Base-by-base conservation (phyloP, 1,140 invertebrate species). In the Diorhabda carinulata region DNA sequence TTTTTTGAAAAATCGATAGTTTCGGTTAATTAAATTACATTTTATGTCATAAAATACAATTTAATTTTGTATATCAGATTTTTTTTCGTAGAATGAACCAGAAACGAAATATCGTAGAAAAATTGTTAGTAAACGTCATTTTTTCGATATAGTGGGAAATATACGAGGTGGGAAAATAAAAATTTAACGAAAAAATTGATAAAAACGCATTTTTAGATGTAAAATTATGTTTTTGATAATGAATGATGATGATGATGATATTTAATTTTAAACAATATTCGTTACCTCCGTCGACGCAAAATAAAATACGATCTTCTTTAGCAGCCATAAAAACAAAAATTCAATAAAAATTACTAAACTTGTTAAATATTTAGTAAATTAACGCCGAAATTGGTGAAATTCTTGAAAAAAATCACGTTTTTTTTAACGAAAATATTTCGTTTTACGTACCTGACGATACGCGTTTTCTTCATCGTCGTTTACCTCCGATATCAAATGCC, bases 401-500 rank as follows among this genome's bases (percentile, higher is more conserved):
- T 57, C 57, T n/a, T 57, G 3, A 7, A 57, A 56, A 25, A 25
- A 25, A 25, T 25, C 25, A 25, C 25, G n/a, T n/a, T n/a, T n/a
- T n/a, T n/a, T n/a, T n/a, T n/a, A n/a, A n/a, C n/a, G 25, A 25
- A 25, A 25, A 25, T 25, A 25, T 25, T 25, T 56, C n/a, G 6
- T 7, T 56, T 7, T 56, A 70, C 64, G 70, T 73, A 80, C 80
- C 75, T 80, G 77, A 73, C 78, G 78, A 58, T 77, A 77, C 2
- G 79, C 80, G 61, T 83, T 83, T 69, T 84, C 83, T 70, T 84
- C 82, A 71, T 84, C 80, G 65, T 81, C 77, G 52, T 81, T 82
- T 64, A 83, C 82, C 67, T 85, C 87, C 67, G 87, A 85, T 61
- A 85, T 85, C 65, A 86, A 83, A 83, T 88, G 88, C 81, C 87